Conservation (phyloP, 2,113 vertebrate species). For the Corythoichthys intestinalis region DNA sequence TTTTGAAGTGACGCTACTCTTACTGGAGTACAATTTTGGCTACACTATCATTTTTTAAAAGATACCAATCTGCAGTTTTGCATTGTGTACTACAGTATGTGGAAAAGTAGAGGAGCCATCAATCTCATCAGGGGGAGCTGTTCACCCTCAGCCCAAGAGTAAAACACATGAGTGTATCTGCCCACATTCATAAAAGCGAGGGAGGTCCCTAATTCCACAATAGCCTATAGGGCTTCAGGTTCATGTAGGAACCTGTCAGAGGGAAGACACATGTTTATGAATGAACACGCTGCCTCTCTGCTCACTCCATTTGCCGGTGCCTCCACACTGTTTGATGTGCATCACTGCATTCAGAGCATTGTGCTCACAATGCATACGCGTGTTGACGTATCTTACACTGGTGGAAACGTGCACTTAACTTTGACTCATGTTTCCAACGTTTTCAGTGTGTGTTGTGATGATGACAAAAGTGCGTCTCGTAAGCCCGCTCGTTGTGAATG, state of each 20-base stretch:
- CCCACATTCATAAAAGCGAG: slow-evolving; percentile 72
- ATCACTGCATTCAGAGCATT: slow-evolving; percentile 9
- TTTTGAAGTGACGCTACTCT: too few species aligned
- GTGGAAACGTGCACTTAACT: neutral
- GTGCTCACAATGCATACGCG: neutral
- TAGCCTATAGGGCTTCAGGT: slow-evolving; percentile 75
- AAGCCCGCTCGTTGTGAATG: slow-evolving; percentile 6
- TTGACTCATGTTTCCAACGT: slow-evolving; percentile 14
- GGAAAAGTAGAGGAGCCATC: slow-evolving; percentile 21
- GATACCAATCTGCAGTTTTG: neutral
- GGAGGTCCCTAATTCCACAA: slow-evolving; percentile 73
- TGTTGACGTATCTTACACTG: slow-evolving; percentile 14
- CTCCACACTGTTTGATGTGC: slow-evolving; percentile 25
- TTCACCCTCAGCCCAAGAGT: slow-evolving; percentile 37
- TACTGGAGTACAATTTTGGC: too few species aligned
- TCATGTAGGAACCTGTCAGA: slow-evolving; percentile 74
- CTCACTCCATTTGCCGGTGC: slow-evolving; percentile 37
- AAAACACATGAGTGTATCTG: slow-evolving; percentile 60
- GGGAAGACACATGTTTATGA: slow-evolving; percentile 73
- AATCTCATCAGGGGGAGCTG: slow-evolving; percentile 28
- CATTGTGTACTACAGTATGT: neutral
- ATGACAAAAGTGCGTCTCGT: slow-evolving; percentile 21
- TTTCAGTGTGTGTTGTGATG: neutral
- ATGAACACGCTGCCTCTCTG: slow-evolving; percentile 65
- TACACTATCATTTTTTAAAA: too few species aligned